A percentile compares a stretch with the other conserved stretches of the same genome.
Conservation (phyloP, 2,888 invertebrate genomes). For the Standfussiana lucernea region DNA sequence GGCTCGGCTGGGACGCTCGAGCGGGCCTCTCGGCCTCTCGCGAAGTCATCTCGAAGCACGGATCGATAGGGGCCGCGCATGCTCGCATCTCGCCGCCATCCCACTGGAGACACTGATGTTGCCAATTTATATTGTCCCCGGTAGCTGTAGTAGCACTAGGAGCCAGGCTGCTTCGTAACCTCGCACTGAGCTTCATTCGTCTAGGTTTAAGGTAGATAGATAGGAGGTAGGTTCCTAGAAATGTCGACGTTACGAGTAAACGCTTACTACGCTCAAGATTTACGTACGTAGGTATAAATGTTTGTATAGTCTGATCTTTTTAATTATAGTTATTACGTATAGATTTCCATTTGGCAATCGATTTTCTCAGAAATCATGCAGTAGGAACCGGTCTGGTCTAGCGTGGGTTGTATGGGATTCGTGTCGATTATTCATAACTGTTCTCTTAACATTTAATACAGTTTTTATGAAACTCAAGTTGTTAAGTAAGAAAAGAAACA, state of each 20-base stretch:
- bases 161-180: conserved; percentile 43
- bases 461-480: conserved; percentile 5
- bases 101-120: conserved; percentile 66
- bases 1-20: conserved; percentile 65
- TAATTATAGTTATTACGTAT: conserved; percentile 55
- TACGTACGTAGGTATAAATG: conserved; percentile 19
- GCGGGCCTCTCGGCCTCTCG: conserved; percentile 64
- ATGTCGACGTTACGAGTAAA: conserved; percentile 27
- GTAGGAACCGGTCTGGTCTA: conserved; percentile 25
- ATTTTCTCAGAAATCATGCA: conserved; percentile 50
- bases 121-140: conserved; percentile 64
- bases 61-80: conserved; percentile 86
- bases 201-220: conserved; percentile 22
- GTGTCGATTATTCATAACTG: conserved; percentile 29
- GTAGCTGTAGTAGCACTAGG: conserved; percentile 56
- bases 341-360: conserved; percentile 54
- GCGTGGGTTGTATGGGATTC: conserved; percentile 43
- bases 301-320: conserved; percentile 38
- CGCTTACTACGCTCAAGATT: conserved; percentile 35
- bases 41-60: conserved; percentile 75
- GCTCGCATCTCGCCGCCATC: conserved; percentile 72
- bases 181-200: conserved; percentile 23
- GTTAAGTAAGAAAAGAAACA: background rate
- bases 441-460: background rate
- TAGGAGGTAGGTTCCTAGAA: conserved; percentile 8